Evolutionary conservation across 2,113 vertebrate species (phyloP), one percentile per base, ranked within the genome.

Genomic region (Ptilonorhynchus violaceus): DNA sequence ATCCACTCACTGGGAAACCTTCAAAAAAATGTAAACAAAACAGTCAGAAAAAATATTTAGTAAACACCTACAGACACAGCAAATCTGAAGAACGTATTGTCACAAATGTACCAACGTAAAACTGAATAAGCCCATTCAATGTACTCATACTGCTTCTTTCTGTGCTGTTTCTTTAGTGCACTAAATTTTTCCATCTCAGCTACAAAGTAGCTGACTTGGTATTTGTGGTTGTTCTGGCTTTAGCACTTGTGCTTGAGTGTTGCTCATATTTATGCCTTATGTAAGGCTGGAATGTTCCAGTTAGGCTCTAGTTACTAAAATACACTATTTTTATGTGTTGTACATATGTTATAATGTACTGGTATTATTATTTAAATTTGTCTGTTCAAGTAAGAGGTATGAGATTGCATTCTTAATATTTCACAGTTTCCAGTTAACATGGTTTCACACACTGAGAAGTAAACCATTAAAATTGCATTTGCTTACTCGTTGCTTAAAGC

Each of bases 1-100:
- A 98, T 98, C 99, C 99, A 98, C 98, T 99, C 99, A 99, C 98
- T 98, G 97, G 98, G 98, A 98, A 98, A 99, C 99, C 99, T 99
- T 98, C 7, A 96, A 97, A 97, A 66, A 91, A 82, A 97, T 0
- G 90, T 91, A 97, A 97, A 98, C 85, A 86, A 97, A 97, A 97
- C 85, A 93, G 97, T 98, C 92, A 98, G 46, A 37, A 94, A 96
- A 97, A 88, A 75, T 66, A 91, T 77, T 84, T 88, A 5, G 96
- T 88, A 28, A 80, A 76, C n/a, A 93, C 24, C 81, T 70, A 89
- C 64, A 97, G 69, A 93, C 85, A 87, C 6, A 80, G 41, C n/a
- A 88, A 63, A 68, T 63, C 25, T 49, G 47, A 85, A 68, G 17
- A 68, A 62, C 9, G 23, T 11, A 69, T 21, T 63, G 55, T 39